Evolutionary conservation across 2,888 invertebrate genomes (phyloP), one percentile per base, ranked within the genome.

Genomic region (Fabriciana adippe): DNA sequence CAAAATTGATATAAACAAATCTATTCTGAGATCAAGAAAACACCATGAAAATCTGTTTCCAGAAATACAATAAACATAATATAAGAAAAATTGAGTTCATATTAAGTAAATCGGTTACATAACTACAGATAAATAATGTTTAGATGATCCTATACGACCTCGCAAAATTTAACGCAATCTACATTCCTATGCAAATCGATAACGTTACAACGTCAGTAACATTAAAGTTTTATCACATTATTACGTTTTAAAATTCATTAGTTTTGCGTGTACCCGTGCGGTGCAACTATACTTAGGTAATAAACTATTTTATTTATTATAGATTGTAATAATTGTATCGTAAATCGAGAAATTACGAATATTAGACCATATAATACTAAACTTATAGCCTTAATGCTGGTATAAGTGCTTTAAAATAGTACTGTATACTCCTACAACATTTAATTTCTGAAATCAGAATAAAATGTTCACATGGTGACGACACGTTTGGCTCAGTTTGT

Each of bases 131-230:
- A 2, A 41, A 47, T 57, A 47, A 63, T 26, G 57, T 47, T 51
- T 47, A 53, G 63, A 56, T 47, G 51, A 35, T 55, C 41, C 62
- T 13, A 62, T 53, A 51, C 55, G 63, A 18, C 69, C 67, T 67
- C 66, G 69, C 64, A 16, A 55, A 64, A 70, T 63, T 60, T 57
- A 56, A 66, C 54, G 67, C 53, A 54, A 67, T 55, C 69, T 67
- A 63, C 71, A 70, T 71, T 66, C 66, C 57, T 55, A 67, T 70
- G 68, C 56, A 72, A 67, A 68, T 62, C 65, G 45, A 56, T 63
- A 57, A 56, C 63, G 56, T 64, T 64, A 60, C 63, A 65, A 63
- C 51, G 53, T 16, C 53, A 48, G 66, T 66, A 55, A 66, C 55
- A 66, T 66, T 54, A 55, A 55, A 55, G 50, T 66, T 61, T 66